Evolutionary conservation across 2,888 invertebrate species (phyloP).

Genomic region (Eustalomyia histrio): DNA sequence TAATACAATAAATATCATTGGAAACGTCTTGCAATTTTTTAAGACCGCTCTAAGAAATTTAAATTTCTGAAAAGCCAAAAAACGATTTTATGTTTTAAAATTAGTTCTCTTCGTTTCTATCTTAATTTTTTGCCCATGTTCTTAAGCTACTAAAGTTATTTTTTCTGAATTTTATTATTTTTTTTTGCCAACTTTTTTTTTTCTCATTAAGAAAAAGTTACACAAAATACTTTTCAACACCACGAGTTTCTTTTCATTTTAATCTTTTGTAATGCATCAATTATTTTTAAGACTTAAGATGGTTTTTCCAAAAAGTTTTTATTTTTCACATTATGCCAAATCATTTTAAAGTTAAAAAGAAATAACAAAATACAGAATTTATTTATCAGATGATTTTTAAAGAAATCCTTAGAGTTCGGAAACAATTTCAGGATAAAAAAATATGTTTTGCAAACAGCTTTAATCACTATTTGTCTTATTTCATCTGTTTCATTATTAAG

Average conservation of each 20-base stretch:
- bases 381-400: background rate
- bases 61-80: too few species aligned
- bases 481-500: conserved; percentile 8
- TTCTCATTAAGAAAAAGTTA: conserved; percentile 54
- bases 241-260: conserved; percentile 56
- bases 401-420: background rate
- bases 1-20: too few species aligned
- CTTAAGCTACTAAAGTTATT: conserved; percentile 43
- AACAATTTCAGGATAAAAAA: conserved; percentile 1
- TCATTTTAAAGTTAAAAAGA: conserved; percentile 31
- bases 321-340: conserved; percentile 28
- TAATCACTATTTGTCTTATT: background rate
- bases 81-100: too few species aligned
- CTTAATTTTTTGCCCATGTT: conserved; percentile 52
- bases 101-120: background rate
- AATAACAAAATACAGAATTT: background rate
- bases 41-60: too few species aligned
- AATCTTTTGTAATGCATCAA: conserved; percentile 61
- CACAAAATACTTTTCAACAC: conserved; percentile 54
- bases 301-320: conserved; percentile 28
- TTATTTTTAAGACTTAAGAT: conserved; percentile 54
- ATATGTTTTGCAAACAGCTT: background rate
- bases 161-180: conserved; percentile 44
- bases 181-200: conserved; percentile 46
- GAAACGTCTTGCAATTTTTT: too few species aligned